phyloP scores from a whole-genome alignment of 2,888 invertebrate genomes.

The Agonopterix heracliana region DNA sequence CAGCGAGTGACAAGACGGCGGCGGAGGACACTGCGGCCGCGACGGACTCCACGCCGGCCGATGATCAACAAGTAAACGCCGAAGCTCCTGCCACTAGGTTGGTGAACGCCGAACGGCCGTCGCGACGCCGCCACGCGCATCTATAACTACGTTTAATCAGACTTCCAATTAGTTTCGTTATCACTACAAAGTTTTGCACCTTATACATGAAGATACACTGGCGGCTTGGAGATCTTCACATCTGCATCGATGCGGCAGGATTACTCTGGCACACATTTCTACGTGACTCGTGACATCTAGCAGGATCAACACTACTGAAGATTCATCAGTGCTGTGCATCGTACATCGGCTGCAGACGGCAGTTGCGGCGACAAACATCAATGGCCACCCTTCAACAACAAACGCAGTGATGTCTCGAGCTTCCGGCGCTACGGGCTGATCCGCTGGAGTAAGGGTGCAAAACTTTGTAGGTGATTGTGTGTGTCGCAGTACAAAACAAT shows the following conservation, averaged over 20 bases:
- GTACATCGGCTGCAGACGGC: conserved; percentile 10
- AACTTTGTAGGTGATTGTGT: conserved; percentile 69
- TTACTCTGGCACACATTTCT: neutral
- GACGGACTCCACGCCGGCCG: conserved; percentile 37
- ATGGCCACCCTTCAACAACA: neutral
- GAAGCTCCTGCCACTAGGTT: conserved; percentile 70
- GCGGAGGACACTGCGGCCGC: conserved; percentile 38
- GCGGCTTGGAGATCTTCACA: neutral
- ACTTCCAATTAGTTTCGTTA: conserved; percentile 37
- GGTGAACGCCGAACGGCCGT: conserved; percentile 65
- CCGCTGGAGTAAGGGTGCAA: conserved; percentile 58
- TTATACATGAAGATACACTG: conserved; percentile 5
- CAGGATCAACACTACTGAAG: neutral
- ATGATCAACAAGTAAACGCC: conserved; percentile 55
- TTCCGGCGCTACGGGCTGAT: neutral
- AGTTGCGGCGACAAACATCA: conserved; percentile 11
- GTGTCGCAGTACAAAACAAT: neutral
- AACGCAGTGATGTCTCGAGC: too few relatives aligned
- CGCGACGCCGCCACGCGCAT: conserved; percentile 58
- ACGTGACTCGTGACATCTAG: neutral
- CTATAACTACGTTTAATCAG: conserved; percentile 55
- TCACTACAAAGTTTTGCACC: conserved; percentile 76
- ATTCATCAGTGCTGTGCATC: neutral
- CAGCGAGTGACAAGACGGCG: conserved; percentile 39
- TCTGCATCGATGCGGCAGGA: neutral